phyloP scores from a whole-genome alignment of 2,797 vertebrate genomes.

The Eulemur mongoz region DNA sequence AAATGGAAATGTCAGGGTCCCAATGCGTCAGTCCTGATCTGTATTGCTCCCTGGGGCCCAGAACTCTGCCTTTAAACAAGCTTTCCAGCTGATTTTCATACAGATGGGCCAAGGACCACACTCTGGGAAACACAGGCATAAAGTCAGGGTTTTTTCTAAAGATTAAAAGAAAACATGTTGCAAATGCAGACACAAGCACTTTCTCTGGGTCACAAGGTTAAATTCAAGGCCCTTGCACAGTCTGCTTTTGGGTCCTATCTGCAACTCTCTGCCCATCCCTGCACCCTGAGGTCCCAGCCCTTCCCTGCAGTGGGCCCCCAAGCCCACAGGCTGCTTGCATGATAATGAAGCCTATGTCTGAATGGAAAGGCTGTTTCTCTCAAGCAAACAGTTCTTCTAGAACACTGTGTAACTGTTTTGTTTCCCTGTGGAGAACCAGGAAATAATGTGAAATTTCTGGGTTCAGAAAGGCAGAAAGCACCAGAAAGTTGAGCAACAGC shows the following conservation, averaged over 20 bases:
- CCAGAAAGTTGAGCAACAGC: neutral
- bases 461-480: neutral
- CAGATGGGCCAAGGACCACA: neutral
- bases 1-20: neutral
- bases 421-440: neutral
- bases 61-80: neutral
- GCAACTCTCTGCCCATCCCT: neutral
- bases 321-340: neutral
- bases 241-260: neutral
- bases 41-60: neutral
- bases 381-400: neutral
- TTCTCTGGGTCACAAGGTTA: neutral
- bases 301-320: neutral
- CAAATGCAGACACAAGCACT: conserved; percentile 22
- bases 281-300: neutral
- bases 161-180: conserved; percentile 14
- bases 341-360: neutral
- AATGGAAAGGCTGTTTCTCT: neutral
- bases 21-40: neutral
- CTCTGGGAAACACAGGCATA: neutral
- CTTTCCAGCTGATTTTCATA: neutral
- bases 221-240: neutral
- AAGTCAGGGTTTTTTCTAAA: conserved; percentile 16
- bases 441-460: neutral
- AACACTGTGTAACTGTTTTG: neutral